Percentiles rank a stretch among this genome's conserved stretches.
phyloP scores from a whole-genome alignment of 2,888 invertebrate genomes.

The Lasioglossum villosulum region DNA sequence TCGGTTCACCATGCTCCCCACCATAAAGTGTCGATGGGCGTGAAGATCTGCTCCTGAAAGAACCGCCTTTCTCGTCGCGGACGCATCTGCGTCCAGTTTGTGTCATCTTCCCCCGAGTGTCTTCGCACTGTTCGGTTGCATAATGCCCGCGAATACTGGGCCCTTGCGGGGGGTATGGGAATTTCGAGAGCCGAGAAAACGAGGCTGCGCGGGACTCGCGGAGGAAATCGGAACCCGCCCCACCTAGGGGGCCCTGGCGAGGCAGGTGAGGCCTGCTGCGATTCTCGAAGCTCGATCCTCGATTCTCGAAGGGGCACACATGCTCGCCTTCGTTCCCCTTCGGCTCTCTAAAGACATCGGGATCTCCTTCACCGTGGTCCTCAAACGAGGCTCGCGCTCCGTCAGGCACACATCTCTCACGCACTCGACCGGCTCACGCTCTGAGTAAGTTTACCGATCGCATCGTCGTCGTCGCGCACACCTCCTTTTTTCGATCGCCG shows the following conservation, averaged over 20 bases:
- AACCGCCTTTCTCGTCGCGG: conserved; percentile 2
- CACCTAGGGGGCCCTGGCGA: conserved; percentile 53
- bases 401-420: conserved; percentile 81
- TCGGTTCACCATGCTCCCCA: neutral
- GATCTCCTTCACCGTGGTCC: conserved; percentile 82
- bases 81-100: neutral
- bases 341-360: conserved; percentile 80
- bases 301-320: conserved; percentile 77
- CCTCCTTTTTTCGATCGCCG: conserved; percentile 1
- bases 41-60: neutral
- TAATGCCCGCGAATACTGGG: neutral
- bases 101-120: conserved; percentile 22
- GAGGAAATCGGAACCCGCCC: conserved; percentile 64
- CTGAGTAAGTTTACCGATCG: conserved; percentile 44
- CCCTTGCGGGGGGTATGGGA: neutral
- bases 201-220: conserved; percentile 63
- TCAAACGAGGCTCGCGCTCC: conserved; percentile 84
- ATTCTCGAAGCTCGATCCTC: conserved; percentile 76
- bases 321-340: conserved; percentile 76
- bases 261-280: conserved; percentile 68
- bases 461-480: neutral
- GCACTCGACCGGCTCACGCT: conserved; percentile 52
- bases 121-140: neutral
- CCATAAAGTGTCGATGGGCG: neutral
- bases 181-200: conserved; percentile 46